Base-by-base conservation (phyloP, 2,888 invertebrate genomes). In the Corythucha ciliata region DNA sequence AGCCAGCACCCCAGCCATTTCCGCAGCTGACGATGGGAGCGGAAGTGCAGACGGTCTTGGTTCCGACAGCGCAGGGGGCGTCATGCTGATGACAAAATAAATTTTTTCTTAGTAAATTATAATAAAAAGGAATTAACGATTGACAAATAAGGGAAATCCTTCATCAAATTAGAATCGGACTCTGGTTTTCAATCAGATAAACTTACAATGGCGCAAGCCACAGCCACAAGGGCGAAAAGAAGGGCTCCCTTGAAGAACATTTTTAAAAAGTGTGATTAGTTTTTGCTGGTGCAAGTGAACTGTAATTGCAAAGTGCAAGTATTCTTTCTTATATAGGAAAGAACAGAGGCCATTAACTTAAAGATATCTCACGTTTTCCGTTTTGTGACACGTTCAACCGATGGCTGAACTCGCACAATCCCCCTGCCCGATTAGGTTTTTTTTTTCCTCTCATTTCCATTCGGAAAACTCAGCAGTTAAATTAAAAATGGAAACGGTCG, bases 1-100 rank as follows among this genome's bases (percentile, higher is more conserved):
- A n/a, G 14, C 39, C 45, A 12, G 16, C 16, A 5, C 33, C 33
- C 14, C 39, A 14, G 14, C 39, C 39, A 10, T 20, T 20, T 4
- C 39, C 39, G 27, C 45, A 45, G 45, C 16, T 16, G 12, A 32
- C 29, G 22, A 41, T 39, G 29, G 51, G 36, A 37, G 51, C 46
- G 39, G 45, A 51, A n/a, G n/a, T n/a, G 21, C 45, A 45, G 44
- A 45, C 46, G 27, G 51, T 51, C 37, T 45, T 51, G 33, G 49
- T 41, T n/a, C 41, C 41, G n/a, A 21, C 32, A 42, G 24, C 44
- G 48, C 26, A 8, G 24, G 51, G 29, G 16, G 27, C 45, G 21
- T 29, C 29, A 32, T 45, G 16, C 16, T 25, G 16, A 39, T 20
- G n/a, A 39, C 14, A 3, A 3, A 39, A 39, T 20, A 39, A 36